These are phyloP conservation scores for Sebastiscus albofasciatus DNA, from an alignment of 2,797 vertebrate genomes.

Conservation along the genomic window DNA sequence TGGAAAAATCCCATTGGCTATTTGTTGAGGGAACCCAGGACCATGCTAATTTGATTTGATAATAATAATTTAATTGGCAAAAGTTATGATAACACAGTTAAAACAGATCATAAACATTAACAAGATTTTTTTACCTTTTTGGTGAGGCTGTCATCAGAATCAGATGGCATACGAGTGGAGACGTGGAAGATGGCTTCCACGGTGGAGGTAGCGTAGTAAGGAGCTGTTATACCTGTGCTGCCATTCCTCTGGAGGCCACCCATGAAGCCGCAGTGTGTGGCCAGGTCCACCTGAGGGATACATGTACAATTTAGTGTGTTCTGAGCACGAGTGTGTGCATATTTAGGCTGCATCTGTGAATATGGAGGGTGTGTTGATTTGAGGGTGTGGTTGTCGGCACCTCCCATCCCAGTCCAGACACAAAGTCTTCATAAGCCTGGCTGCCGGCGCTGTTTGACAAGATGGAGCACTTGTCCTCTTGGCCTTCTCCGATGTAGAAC, in stretches of 20 bases:
- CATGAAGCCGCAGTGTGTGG: conserved; percentile 98
- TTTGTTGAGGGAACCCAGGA: too few species aligned
- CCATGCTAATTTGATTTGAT: too few species aligned
- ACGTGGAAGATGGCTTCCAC: conserved; percentile 99
- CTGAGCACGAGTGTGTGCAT: not conserved
- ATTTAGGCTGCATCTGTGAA: not conserved
- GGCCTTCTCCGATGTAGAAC: conserved; percentile 97
- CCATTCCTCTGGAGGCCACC: conserved; percentile 97
- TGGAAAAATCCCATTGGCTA: too few species aligned
- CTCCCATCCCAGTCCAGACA: conserved; percentile 99
- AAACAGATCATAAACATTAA: not conserved
- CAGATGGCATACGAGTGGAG: conserved; percentile 96
- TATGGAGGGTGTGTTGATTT: not conserved
- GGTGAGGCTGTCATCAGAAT: conserved; percentile 94
- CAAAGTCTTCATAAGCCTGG: conserved; percentile 96
- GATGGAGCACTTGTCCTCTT: conserved; percentile 98
- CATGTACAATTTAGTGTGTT: not conserved
- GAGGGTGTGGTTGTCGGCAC: conserved; percentile 71
- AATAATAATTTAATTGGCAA: not conserved
- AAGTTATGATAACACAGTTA: not conserved
- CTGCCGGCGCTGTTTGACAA: conserved; percentile 93
- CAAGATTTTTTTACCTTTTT: conserved; percentile 89
- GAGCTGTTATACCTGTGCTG: conserved; percentile 95
- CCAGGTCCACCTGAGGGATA: conserved; percentile 89
- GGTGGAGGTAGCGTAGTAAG: conserved; percentile 97